Conservation (phyloP, 2,888 invertebrate genomes). For the Trichacis sp. region DNA sequence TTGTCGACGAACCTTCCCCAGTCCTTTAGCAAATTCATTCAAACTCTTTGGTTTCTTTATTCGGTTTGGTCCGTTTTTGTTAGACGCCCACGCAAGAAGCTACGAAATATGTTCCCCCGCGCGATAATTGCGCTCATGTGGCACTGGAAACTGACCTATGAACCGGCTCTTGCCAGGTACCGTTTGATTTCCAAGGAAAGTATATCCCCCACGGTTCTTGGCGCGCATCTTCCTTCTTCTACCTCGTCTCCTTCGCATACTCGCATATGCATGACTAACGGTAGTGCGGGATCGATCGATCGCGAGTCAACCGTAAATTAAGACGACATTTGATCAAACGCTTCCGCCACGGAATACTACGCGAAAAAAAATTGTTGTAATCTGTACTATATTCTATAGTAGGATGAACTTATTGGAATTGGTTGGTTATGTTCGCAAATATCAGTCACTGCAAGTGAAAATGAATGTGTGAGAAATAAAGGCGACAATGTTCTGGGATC, state of each 20-base stretch:
- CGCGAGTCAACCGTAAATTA: constrained; percentile 34
- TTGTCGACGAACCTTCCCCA: no score
- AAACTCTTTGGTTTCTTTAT: no score
- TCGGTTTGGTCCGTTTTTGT: background rate
- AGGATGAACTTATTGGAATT: no score
- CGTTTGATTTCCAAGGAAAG: constrained; percentile 47
- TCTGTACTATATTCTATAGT: no score
- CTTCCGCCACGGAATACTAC: constrained; percentile 4
- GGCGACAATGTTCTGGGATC: no score
- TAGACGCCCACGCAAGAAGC: background rate
- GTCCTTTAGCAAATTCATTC: no score
- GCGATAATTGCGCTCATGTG: constrained; percentile 38
- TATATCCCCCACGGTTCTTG: constrained; percentile 4
- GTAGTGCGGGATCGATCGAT: constrained; percentile 31
- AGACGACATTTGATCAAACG: constrained; percentile 6
- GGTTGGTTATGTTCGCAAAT: no score
- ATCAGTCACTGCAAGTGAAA: no score
- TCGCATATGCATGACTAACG: constrained; percentile 39
- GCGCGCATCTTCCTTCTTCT: background rate
- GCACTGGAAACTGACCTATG: constrained; percentile 48
- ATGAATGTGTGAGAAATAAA: no score
- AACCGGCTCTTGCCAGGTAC: constrained; percentile 42
- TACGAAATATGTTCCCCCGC: background rate
- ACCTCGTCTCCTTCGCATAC: background rate
- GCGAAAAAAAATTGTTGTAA: no score